These are phyloP conservation scores for Eubasilissa splendida DNA, from an alignment of 2,888 invertebrate genomes.

Conservation along the genomic window DNA sequence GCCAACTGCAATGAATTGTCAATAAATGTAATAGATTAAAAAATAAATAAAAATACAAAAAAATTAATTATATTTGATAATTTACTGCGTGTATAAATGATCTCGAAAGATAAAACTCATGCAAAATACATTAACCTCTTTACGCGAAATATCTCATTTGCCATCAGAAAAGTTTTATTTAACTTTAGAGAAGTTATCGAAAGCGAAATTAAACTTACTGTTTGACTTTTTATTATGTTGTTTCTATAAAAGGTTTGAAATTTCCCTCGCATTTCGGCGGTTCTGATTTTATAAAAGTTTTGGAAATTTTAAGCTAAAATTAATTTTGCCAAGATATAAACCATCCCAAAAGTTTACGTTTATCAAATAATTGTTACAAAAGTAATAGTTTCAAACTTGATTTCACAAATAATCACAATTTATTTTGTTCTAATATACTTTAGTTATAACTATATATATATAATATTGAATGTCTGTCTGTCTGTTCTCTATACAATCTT, in stretches of 20 bases:
- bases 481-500: too few relatives aligned
- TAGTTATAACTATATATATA: too few relatives aligned
- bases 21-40: too few relatives aligned
- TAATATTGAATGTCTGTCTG: too few relatives aligned
- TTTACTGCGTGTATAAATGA: too few relatives aligned
- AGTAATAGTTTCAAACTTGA: not conserved
- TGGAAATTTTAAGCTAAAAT: not conserved
- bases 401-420: too few relatives aligned
- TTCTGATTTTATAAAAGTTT: slow-evolving; percentile 19
- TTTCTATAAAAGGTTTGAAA: slow-evolving; percentile 26
- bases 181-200: slow-evolving; percentile 3
- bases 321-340: not conserved
- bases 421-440: too few relatives aligned
- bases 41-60: too few relatives aligned
- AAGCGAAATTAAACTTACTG: slow-evolving; percentile 30
- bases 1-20: too few relatives aligned
- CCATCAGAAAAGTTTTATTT: slow-evolving; percentile 8
- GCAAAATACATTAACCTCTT: too few relatives aligned
- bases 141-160: not conserved
- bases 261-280: not conserved
- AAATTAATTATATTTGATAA: too few relatives aligned
- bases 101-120: too few relatives aligned
- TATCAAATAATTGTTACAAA: not conserved
- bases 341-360: not conserved
- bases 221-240: slow-evolving; percentile 34